Evolutionary conservation across 2,797 vertebrate species (phyloP), one percentile per base, ranked within the genome.

Genomic region (Dendrocincla fuliginosa): DNA sequence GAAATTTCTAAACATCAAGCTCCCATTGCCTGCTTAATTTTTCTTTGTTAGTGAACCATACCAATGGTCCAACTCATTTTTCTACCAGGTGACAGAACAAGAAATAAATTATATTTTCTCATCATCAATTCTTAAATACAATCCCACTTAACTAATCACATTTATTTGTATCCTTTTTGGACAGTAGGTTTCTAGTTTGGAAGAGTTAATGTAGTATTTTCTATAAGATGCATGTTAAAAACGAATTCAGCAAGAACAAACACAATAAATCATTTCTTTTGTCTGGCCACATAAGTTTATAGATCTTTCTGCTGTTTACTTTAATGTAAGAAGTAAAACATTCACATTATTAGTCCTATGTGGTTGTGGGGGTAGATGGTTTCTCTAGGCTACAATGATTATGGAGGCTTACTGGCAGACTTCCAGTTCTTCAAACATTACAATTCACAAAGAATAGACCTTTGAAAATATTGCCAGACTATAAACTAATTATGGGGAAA

Each of bases 191-290:
- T 87, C 16, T 77, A 68, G 23, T 77, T 91, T 80, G 56, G 18
- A 80, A 67, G 37, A 74, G 49, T 67, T 95, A 81, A 63, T 52
- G 7, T 32, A 82, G 22, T 19, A 63, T 87, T 87, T 93, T 83
- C 67, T 89, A 74, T 18, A 77, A 82, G 82, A 52, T 32, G 6
- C 7, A 14, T 8, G 46, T 84, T 63, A 87, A 93, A 92, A 94
- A 93, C 76, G 11, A 60, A 87, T 92, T 81, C 47, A 50, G 11
- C 32, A 67, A 56, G 55, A 82, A 88, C 30, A 85, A 80, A 49
- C 27, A 73, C 18, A 90, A 50, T 28, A 95, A 95, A 89, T 83
- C 25, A 49, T 42, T 52, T 85, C 30, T 84, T 88, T 95, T 90
- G 7, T 68, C 35, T 90, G 49, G 18, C n/a, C 42, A 46, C 44